Conservation (phyloP, 2,113 vertebrate species). For the Paedocypris sp. region DNA sequence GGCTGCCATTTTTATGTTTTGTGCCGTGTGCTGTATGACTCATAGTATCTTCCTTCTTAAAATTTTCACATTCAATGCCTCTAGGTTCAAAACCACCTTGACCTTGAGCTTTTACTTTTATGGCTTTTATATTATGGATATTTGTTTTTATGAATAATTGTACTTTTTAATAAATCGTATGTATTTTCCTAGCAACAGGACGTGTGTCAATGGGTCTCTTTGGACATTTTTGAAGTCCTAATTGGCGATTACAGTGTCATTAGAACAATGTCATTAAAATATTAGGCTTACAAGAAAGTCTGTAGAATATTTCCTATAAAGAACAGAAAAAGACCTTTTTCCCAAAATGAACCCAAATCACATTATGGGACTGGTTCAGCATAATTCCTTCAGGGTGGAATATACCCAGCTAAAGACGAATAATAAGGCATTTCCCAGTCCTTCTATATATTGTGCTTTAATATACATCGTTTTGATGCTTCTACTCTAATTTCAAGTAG, state of each 20-base stretch:
- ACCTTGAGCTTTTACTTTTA: too few relatives aligned
- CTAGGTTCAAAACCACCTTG: slow-evolving; percentile 13
- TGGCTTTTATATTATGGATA: too few relatives aligned
- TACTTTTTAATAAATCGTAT: too few relatives aligned
- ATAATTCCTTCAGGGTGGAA: background rate
- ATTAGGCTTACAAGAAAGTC: background rate
- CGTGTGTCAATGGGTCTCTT: too few relatives aligned
- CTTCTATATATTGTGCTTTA: background rate
- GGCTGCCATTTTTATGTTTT: slow-evolving; percentile 33
- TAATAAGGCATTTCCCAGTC: background rate
- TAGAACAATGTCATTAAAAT: background rate
- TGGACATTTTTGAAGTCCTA: too few relatives aligned
- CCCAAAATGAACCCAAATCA: background rate
- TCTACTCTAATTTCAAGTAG: too few relatives aligned
- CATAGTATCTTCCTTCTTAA: slow-evolving; percentile 17
- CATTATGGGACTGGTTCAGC: background rate
- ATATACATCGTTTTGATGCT: too few relatives aligned
- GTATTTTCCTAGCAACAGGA: too few relatives aligned
- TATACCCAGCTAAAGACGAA: background rate
- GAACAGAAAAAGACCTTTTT: background rate
- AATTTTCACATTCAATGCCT: slow-evolving; percentile 22
- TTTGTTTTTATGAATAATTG: too few relatives aligned
- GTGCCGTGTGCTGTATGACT: slow-evolving; percentile 26
- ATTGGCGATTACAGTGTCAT: too few relatives aligned
- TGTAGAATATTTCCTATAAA: background rate